Evolutionary conservation across 1,140 invertebrate genomes (phyloP), one percentile per base, ranked within the genome.

Genomic region (Drosophila navojoa): DNA sequence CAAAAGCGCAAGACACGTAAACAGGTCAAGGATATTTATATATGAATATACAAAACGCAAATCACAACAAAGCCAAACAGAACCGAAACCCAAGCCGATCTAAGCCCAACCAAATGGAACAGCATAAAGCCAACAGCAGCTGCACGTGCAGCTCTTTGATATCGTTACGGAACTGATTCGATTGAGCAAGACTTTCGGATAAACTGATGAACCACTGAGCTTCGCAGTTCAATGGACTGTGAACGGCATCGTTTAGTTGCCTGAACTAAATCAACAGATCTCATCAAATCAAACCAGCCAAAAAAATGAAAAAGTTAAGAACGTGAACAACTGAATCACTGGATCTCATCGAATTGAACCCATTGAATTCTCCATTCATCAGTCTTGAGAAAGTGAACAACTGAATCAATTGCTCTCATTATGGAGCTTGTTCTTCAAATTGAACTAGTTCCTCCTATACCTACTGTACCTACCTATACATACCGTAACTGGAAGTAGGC

Each of bases 1-100:
- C 67, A 87, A 86, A 87, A 86, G 82, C 68, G 71, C 76, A 79
- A 81, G 63, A 73, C 74, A 72, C 59, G 71, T 66, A 84, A 80
- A 80, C 77, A 45, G 81, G 81, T 86, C 81, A 86, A 86, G 81
- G 82, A 87, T 81, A 86, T 82, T 84, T 84, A 73, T 70, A 86
- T 86, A 86, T 86, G 75, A 71, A 76, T 81, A 72, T 53, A 73
- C 58, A 58, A 42, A 59, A 19, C 49, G 52, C 62, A 70, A 71
- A 71, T 76, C 63, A 75, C 53, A 64, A 47, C 35, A 45, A 27
- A 40, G 16, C 6, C 5, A n/a, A 25, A 4, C 22, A n/a, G 40
- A 11, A 19, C 16, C 13, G 22, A 16, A 60, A 60, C 11, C 45
- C 45, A 45, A 44, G 38, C 15, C 35, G 29, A 32, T 19, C 29